Conservation (phyloP, 2,888 invertebrate species). For the Parochlus steinenii region DNA sequence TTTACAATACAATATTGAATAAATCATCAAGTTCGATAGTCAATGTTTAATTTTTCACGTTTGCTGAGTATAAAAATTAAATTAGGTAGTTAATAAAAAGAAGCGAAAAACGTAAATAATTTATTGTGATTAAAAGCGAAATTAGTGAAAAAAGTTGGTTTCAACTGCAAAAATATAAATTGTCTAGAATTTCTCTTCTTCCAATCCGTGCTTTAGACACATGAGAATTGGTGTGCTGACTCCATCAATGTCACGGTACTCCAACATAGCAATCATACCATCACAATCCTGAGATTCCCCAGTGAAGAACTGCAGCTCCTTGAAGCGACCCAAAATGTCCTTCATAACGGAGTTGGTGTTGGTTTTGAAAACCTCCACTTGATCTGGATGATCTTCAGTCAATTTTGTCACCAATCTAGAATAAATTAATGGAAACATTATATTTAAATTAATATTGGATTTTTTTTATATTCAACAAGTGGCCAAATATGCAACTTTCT, state of each 20-base stretch:
- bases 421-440: conserved; percentile 22
- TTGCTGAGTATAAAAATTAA: too few relatives aligned
- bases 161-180: neutral
- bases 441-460: too few relatives aligned
- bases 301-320: conserved; percentile 81
- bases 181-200: conserved; percentile 81
- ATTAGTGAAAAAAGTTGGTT: conserved; percentile 4
- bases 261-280: conserved; percentile 84
- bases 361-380: conserved; percentile 75
- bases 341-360: conserved; percentile 91
- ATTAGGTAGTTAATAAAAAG: neutral
- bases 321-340: conserved; percentile 75
- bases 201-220: conserved; percentile 92
- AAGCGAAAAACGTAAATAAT: neutral
- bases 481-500: too few relatives aligned
- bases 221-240: conserved; percentile 73
- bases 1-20: too few relatives aligned
- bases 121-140: neutral
- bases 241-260: conserved; percentile 80
- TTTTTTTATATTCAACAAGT: too few relatives aligned
- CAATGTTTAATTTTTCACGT: too few relatives aligned
- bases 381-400: conserved; percentile 63
- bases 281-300: conserved; percentile 90
- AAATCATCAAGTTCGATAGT: too few relatives aligned
- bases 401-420: conserved; percentile 60